A percentile compares a stretch with the other conserved stretches of the same genome.
These are phyloP conservation scores for Drosophila koepferae DNA, from an alignment of 2,888 invertebrate genomes.

Conservation along the genomic window DNA sequence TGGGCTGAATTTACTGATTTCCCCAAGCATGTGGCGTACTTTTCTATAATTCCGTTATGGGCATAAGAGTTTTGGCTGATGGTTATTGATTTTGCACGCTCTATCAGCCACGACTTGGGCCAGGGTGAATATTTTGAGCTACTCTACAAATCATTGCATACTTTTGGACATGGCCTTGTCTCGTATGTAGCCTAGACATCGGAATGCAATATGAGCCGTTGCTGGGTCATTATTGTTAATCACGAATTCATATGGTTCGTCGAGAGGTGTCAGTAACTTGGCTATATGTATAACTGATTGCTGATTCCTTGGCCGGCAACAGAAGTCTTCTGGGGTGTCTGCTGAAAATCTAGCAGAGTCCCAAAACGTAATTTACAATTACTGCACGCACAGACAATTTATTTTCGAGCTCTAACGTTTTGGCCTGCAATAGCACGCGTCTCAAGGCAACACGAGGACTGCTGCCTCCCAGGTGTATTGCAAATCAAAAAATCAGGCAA, in stretches of 20 bases:
- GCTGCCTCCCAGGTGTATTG: conserved; percentile 82
- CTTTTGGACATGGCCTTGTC: conserved; percentile 22
- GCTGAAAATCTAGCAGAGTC: conserved; percentile 21
- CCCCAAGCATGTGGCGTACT: conserved; percentile 77
- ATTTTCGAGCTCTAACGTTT: conserved; percentile 78
- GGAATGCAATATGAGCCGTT: conserved; percentile 18
- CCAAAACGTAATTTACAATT: conserved; percentile 82
- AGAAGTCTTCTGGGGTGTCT: not conserved
- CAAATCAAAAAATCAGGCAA: conserved; percentile 83
- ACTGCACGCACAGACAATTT: conserved; percentile 85
- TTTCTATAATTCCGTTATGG: conserved; percentile 66
- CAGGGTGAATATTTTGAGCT: conserved; percentile 50
- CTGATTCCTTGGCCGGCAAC: conserved; percentile 12
- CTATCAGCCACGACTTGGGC: conserved; percentile 3
- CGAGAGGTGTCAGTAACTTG: conserved; percentile 68
- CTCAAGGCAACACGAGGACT: conserved; percentile 19
- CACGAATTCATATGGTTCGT: conserved; percentile 66
- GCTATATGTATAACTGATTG: conserved; percentile 37
- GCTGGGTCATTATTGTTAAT: conserved; percentile 48
- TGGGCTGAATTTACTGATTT: conserved; percentile 71
- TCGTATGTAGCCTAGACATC: conserved; percentile 23
- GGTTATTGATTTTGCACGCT: conserved; percentile 68
- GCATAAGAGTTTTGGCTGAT: conserved; percentile 69
- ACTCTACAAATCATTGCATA: conserved; percentile 56
- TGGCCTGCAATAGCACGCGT: conserved; percentile 27